Conservation (phyloP, 2,113 vertebrate genomes). For the Tyrannus savana region DNA sequence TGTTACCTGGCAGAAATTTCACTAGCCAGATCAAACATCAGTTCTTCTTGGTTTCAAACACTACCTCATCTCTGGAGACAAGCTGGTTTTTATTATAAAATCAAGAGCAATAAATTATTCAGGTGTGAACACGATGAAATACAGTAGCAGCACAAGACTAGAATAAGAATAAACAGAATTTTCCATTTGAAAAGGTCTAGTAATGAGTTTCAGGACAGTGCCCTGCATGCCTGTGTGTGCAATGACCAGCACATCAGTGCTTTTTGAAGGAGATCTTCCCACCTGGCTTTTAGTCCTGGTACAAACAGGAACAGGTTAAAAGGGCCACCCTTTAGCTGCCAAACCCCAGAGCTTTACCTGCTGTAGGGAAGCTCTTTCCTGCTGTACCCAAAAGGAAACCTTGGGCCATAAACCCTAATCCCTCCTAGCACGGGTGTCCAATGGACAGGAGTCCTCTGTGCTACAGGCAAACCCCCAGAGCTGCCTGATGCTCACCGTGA, state of each 20-base stretch:
- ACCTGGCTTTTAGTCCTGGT: not conserved
- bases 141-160: not conserved
- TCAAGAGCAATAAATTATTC: not conserved
- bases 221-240: accelerated
- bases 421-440: not conserved
- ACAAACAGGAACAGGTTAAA: not conserved
- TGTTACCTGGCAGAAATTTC: not conserved
- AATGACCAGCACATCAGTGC: not conserved
- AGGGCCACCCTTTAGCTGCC: not conserved
- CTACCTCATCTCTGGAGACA: not conserved
- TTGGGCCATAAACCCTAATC: not conserved
- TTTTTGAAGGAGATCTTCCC: not conserved
- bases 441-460: not conserved
- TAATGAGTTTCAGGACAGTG: not conserved
- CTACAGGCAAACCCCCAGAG: not conserved
- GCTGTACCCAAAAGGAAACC: not conserved
- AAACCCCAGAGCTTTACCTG: not conserved
- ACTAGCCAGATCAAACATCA: not conserved
- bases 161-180: not conserved
- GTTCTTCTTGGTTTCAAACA: not conserved
- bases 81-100: not conserved
- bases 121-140: not conserved
- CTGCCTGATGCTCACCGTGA: not conserved
- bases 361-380: not conserved
- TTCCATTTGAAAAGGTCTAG: not conserved